Evolutionary conservation across 2,113 vertebrate genomes (phyloP).

Genomic region (Silurus asotus): DNA sequence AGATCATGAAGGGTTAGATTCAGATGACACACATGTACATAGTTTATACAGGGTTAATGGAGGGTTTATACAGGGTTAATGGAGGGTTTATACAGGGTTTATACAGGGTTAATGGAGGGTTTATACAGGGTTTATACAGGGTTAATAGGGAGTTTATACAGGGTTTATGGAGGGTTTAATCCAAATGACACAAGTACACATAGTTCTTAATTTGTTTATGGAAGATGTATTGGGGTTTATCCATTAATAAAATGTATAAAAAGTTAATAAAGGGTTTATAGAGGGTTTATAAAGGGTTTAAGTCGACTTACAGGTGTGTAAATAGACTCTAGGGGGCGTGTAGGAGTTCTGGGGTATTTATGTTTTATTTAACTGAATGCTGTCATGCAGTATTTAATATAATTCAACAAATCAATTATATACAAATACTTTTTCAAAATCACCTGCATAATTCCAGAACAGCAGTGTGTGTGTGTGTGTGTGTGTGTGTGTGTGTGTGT

Average conservation of each 20-base stretch:
- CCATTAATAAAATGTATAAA: no score
- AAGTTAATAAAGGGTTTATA: no score
- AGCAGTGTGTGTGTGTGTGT: background rate
- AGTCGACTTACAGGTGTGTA: background rate
- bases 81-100: no score
- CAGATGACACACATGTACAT: no score
- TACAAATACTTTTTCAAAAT: no score
- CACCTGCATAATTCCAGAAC: background rate
- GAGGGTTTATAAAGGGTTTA: background rate
- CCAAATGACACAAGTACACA: background rate
- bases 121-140: no score
- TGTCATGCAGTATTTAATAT: slow-evolving; percentile 2
- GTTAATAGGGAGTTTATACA: no score
- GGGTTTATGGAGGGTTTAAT: background rate
- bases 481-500: slow-evolving; percentile 6
- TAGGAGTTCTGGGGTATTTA: background rate
- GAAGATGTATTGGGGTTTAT: no score
- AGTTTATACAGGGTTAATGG: no score
- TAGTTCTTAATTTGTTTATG: no score
- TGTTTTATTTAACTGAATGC: slow-evolving; percentile 36
- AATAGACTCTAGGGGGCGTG: background rate
- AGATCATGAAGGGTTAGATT: no score
- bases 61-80: background rate
- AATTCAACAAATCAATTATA: background rate
- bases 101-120: no score